Conservation (phyloP, 2,797 vertebrate species). For the Rhinatrema bivittatum region DNA sequence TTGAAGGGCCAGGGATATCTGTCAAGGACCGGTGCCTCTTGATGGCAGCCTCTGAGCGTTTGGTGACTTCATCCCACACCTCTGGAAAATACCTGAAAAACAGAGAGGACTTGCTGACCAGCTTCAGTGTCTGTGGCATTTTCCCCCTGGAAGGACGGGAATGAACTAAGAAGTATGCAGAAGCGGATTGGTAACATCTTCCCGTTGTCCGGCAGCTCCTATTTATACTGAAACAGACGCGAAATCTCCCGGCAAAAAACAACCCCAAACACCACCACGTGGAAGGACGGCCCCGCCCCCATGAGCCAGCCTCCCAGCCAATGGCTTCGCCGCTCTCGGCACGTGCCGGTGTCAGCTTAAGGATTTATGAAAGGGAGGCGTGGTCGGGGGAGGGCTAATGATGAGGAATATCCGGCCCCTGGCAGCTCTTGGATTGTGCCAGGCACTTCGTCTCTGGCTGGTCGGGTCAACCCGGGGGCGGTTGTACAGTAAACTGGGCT, state of each 20-base stretch:
- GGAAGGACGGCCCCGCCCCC: not conserved
- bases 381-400: not conserved
- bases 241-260: not conserved
- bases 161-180: not conserved
- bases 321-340: too few relatives aligned
- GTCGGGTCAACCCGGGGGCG: not conserved
- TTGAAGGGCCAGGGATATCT: constrained; percentile 75
- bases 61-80: constrained; percentile 2
- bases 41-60: not conserved
- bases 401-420: too few relatives aligned
- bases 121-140: constrained; percentile 42
- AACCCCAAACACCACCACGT: too few relatives aligned
- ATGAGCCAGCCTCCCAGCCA: not conserved
- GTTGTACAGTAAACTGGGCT: not conserved
- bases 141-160: not conserved
- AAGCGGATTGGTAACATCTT: constrained; percentile 5
- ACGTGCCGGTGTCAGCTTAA: too few relatives aligned
- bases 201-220: constrained; percentile 3
- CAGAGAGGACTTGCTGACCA: constrained; percentile 18
- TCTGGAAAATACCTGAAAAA: constrained; percentile 1
- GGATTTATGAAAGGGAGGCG: constrained; percentile 4
- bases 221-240: constrained; percentile 22
- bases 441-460: too few relatives aligned
- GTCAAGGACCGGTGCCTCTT: constrained; percentile 43
- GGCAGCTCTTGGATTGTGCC: too few relatives aligned